A percentile compares a stretch with the other conserved stretches of the same genome.
phyloP scores from a whole-genome alignment of 1,140 invertebrate genomes.

The Asobara japonica region DNA sequence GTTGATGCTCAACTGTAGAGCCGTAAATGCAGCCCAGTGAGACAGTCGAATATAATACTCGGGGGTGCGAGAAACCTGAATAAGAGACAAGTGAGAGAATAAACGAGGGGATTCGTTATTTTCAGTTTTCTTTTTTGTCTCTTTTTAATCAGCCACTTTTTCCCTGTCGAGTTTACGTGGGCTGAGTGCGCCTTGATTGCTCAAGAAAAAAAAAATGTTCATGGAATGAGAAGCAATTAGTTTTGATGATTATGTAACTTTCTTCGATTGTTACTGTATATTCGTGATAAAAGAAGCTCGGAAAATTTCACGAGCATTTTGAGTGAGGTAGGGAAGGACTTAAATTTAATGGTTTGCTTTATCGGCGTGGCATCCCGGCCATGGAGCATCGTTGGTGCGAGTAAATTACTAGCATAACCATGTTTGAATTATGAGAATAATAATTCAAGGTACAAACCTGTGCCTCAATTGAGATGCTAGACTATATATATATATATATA shows the following conservation, averaged over 20 bases:
- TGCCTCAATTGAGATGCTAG: background rate
- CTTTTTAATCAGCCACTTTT: background rate
- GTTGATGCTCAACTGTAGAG: background rate
- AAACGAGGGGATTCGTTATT: background rate
- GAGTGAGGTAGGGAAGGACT: background rate
- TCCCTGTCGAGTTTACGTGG: background rate
- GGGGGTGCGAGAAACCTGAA: background rate
- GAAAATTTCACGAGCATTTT: background rate
- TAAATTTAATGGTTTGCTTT: conserved; percentile 5
- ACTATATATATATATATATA: no score
- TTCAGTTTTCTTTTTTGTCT: background rate
- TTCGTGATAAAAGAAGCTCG: background rate
- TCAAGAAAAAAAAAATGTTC: background rate
- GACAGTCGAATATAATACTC: background rate
- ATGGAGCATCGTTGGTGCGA: background rate
- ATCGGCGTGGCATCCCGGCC: background rate
- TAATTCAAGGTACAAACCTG: background rate
- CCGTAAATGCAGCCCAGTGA: background rate
- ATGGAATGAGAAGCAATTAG: background rate
- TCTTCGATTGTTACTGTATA: background rate
- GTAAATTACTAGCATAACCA: background rate
- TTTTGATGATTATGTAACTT: background rate
- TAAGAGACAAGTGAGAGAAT: background rate
- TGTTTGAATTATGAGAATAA: background rate
- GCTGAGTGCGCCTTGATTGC: background rate